Conservation (phyloP, 2,113 vertebrate genomes). For the Hemichromis elongatus region DNA sequence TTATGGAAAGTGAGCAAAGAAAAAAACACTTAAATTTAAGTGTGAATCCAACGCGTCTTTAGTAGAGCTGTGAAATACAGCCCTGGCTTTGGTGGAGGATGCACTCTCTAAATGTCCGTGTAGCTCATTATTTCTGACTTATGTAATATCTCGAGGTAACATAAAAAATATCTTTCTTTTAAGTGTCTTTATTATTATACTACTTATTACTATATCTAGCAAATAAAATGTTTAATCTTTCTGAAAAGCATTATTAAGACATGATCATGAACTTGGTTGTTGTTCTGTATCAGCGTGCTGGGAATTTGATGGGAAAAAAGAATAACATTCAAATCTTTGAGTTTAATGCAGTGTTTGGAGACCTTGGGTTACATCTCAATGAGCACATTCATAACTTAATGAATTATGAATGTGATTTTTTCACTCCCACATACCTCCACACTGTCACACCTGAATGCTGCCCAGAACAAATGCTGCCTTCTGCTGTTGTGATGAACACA, state of each 20-base stretch:
- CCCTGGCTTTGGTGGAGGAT: background rate
- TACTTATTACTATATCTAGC: accelerated
- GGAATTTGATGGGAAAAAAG: background rate
- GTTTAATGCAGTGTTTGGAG: background rate
- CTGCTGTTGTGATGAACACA: background rate
- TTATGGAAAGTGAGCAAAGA: background rate
- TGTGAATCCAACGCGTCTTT: accelerated
- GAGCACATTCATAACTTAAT: background rate
- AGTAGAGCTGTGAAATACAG: background rate
- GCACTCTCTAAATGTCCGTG: background rate
- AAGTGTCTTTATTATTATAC: accelerated
- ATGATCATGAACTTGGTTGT: background rate
- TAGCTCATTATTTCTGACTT: background rate
- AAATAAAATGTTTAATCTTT: background rate
- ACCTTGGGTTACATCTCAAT: background rate
- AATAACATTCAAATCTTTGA: background rate
- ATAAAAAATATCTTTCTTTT: background rate
- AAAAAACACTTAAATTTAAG: background rate
- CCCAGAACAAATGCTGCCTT: background rate
- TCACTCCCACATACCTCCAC: background rate
- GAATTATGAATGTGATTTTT: background rate
- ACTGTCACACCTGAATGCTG: background rate
- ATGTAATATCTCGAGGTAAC: background rate
- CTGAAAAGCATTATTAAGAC: background rate
- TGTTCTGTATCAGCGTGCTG: background rate